These are phyloP conservation scores for Coregonus ussuriensis DNA, from an alignment of 2,797 vertebrate genomes.

Conservation along the genomic window DNA sequence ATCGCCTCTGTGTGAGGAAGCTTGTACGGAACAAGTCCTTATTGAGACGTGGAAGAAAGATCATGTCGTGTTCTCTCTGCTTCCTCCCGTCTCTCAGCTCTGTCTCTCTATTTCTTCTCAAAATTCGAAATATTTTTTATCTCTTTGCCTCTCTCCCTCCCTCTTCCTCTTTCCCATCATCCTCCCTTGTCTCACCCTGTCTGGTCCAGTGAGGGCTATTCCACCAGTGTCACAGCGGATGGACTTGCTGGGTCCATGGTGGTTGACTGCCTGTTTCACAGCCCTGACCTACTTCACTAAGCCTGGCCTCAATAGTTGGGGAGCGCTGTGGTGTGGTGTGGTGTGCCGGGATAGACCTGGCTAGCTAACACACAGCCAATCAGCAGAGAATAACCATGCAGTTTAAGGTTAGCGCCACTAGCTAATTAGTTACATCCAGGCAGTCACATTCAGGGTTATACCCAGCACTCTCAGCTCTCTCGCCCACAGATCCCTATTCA, in stretches of 20 bases:
- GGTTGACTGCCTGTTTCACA: conserved; percentile 33
- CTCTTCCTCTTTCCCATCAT: conserved; percentile 59
- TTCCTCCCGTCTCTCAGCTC: neutral
- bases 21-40: conserved; percentile 74
- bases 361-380: conserved; percentile 40
- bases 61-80: conserved; percentile 6
- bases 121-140: neutral
- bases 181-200: neutral
- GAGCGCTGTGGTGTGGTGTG: conserved; percentile 6
- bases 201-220: conserved; percentile 57
- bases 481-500: conserved; percentile 24
- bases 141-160: neutral
- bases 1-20: conserved; percentile 63
- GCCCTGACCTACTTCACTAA: conserved; percentile 38
- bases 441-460: conserved; percentile 22
- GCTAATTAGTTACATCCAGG: conserved; percentile 46
- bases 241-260: conserved; percentile 54
- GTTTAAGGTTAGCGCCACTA: conserved; percentile 35
- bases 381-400: conserved; percentile 39
- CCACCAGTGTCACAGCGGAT: conserved; percentile 49
- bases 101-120: neutral
- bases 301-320: conserved; percentile 45
- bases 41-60: conserved; percentile 72
- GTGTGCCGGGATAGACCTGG: neutral
- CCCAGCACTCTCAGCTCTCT: neutral